Base-by-base conservation (phyloP, 2,113 vertebrate species). In the Pangasianodon hypophthalmus region DNA sequence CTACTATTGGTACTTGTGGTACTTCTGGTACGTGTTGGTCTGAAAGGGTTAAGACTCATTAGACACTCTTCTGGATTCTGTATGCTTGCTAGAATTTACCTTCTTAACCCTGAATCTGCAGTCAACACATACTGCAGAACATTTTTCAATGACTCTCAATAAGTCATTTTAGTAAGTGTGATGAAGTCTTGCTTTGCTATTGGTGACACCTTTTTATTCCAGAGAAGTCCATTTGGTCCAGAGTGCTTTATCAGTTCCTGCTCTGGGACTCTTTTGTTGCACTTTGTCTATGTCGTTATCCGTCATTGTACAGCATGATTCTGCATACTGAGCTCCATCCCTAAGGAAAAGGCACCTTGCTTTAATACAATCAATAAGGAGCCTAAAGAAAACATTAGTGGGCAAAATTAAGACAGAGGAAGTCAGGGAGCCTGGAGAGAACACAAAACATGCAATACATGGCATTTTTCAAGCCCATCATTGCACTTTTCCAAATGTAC, bases 311-410 rank as follows among this genome's bases (percentile, higher is more conserved):
- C 46, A 46, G 18, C 56, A 80, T 26, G 52, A 81, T 46, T 26
- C 75, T 67, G 26, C 52, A 60, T 83, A 46, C 73, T 13, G 50
- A 29, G n/a, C 21, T 21, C 7, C 11, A 37, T 80, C 56, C 67
- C 85, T 52, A 86, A 84, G 41, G 62, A 90, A 84, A 88, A 32
- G 37, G 73, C 50, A 60, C 81, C 48, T 89, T 90, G 87, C 32
- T 87, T 85, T 46, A 85, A 90, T 82, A 56, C 71, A 86, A 85
- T 88, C 88, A 87, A 86, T 85, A 89, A 73, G 32, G 50, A 87
- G 64, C 71, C 24, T 32, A 32, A 37, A 88, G 32, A 85, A 80
- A 86, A 44, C 6, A 7, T 32, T n/a, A 58, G 71, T 85, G 41
- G 75, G n/a, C 48, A n/a, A 87, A 21, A 85, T 73, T 54, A 60